phyloP scores from a whole-genome alignment of 2,797 vertebrate species.

The Ctenopoma multispine region DNA sequence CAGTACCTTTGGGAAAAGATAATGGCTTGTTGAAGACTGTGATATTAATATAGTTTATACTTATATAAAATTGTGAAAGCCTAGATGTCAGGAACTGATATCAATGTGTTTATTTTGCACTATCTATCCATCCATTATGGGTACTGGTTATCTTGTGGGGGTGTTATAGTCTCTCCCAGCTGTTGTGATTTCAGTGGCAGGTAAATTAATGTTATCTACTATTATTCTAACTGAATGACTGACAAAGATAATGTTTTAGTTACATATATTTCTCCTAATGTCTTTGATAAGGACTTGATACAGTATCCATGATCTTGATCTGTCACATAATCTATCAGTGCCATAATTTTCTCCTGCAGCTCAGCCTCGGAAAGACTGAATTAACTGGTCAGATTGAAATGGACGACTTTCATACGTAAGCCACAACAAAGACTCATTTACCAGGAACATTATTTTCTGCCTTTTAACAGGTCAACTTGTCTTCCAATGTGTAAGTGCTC shows the following conservation, averaged over 20 bases:
- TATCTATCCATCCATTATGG: too few relatives aligned
- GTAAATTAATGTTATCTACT: conserved; percentile 35
- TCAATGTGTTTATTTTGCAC: not conserved
- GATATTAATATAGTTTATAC: conserved; percentile 1
- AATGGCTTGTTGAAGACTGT: not conserved
- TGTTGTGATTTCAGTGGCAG: conserved; percentile 27
- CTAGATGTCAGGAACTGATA: conserved; percentile 16
- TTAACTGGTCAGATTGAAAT: conserved; percentile 74
- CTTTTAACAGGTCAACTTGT: conserved; percentile 50
- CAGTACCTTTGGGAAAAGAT: not conserved
- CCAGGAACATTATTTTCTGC: conserved; percentile 46
- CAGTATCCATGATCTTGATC: conserved; percentile 39
- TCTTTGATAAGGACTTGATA: conserved; percentile 52
- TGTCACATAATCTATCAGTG: too few relatives aligned
- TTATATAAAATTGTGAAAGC: not conserved
- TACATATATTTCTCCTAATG: conserved; percentile 48
- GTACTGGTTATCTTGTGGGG: too few relatives aligned
- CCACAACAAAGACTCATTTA: conserved; percentile 58
- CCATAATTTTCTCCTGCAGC: conserved; percentile 34
- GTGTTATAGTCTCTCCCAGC: not conserved
- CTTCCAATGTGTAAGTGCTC: conserved; percentile 57
- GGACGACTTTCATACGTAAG: conserved; percentile 74
- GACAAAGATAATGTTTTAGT: conserved; percentile 43
- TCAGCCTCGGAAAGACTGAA: conserved; percentile 54
- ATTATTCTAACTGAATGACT: conserved; percentile 32